These are phyloP conservation scores for Xerus rutilus DNA, from an alignment of 2,797 vertebrate species.

Conservation along the genomic window DNA sequence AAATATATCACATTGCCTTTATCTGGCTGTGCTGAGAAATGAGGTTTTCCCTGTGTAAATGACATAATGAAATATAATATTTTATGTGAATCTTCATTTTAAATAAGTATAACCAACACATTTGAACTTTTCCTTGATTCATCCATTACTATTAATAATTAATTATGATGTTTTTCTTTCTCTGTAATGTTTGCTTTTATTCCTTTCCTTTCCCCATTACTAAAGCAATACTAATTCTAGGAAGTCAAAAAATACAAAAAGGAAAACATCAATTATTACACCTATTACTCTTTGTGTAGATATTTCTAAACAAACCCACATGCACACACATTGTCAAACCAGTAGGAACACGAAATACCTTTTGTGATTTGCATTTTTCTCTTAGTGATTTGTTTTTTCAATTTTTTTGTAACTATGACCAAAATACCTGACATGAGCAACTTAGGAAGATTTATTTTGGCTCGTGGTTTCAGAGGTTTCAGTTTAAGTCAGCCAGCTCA, in stretches of 20 bases:
- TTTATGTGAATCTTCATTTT: constrained; percentile 60
- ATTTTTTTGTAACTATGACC: not conserved
- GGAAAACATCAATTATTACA: not conserved
- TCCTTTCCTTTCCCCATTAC: not conserved
- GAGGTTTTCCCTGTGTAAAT: not conserved
- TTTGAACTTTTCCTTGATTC: constrained; percentile 66
- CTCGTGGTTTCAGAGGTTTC: not conserved
- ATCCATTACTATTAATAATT: constrained; percentile 70
- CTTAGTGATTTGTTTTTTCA: not conserved
- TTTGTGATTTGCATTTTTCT: constrained; percentile 19
- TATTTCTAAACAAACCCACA: not conserved
- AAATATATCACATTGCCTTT: not conserved
- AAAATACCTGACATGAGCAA: not conserved
- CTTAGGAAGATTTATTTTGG: not conserved
- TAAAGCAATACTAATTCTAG: constrained; percentile 15
- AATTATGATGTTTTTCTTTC: constrained; percentile 66
- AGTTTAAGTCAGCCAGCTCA: not conserved
- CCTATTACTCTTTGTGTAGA: not conserved
- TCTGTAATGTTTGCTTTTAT: constrained; percentile 55
- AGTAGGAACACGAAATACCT: not conserved
- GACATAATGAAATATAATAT: constrained; percentile 57
- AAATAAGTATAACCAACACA: constrained; percentile 55
- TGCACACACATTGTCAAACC: not conserved
- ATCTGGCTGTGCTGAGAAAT: not conserved
- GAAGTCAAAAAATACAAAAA: constrained; percentile 39